Evolutionary conservation across 2,113 vertebrate species (phyloP), one percentile per base, ranked within the genome.

Genomic region (Rhea americana): DNA sequence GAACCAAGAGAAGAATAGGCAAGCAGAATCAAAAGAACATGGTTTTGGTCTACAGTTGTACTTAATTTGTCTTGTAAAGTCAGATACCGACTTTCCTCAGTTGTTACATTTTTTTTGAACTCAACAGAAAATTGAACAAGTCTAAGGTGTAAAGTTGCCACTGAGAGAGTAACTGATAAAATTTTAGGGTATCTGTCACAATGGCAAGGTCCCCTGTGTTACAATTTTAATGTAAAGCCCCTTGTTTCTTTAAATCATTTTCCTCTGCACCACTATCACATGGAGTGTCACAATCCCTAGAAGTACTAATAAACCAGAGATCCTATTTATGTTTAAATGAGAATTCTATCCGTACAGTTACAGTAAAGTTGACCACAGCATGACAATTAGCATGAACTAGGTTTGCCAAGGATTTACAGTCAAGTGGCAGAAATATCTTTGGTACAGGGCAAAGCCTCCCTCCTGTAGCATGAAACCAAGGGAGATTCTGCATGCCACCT

Each of bases 41-140:
- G 32, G 18, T 51, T 90, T 86, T 68, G 32, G 35, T 91, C 65
- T 37, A 53, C 50, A 73, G 47, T 74, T 79, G 67, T 53, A 66
- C 30, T 16, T 73, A 50, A 86, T 93, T 75, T 85, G 41, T 89
- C 79, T 74, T 84, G 39, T 86, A 70, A 88, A 95, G 55, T 68
- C 56, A 87, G 82, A 71, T 39, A 86, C 18, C 26, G 63, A 80
- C 58, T 65, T 70, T n/a, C 61, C 43, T 74, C 78, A 71, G 55
- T 26, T 86, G 15, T 68, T 88, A 21, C 24, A 10, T n/a, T 32
- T 82, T 80, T 74, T 93, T 72, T 85, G 32, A 65, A 65, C 41
- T 86, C 61, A 89, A 25, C 62, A 72, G 30, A 80, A 91, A 93
- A 74, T 6, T 58, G 39, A 84, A n/a, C 1, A 2, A 53, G 5